Percentiles rank a stretch among this genome's conserved stretches.
phyloP scores from a whole-genome alignment of 2,797 vertebrate genomes.

The Phoxinus dragarum region DNA sequence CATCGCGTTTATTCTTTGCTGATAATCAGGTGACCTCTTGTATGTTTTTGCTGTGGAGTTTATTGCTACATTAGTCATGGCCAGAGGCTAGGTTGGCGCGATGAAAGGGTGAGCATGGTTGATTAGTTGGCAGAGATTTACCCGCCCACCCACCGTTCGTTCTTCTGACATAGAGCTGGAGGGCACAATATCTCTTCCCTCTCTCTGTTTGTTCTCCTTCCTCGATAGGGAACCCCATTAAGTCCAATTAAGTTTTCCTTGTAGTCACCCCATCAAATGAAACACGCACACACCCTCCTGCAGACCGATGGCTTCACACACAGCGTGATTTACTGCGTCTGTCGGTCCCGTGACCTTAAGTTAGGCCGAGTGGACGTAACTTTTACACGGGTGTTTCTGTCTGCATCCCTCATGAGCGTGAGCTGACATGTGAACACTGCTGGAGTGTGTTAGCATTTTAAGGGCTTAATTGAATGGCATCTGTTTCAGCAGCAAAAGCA shows the following conservation, averaged over 20 bases:
- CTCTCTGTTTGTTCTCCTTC: conserved; percentile 75
- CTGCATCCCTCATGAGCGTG: neutral
- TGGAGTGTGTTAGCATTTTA: neutral
- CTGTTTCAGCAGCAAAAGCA: conserved; percentile 41
- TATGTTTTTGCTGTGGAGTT: conserved; percentile 30
- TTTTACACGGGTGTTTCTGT: conserved; percentile 30
- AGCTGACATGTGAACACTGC: neutral
- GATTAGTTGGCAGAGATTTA: conserved; percentile 64
- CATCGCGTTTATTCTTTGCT: conserved; percentile 32
- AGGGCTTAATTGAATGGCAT: conserved; percentile 39
- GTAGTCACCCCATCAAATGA: conserved; percentile 67
- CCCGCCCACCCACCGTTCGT: conserved; percentile 45
- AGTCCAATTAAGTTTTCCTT: conserved; percentile 76
- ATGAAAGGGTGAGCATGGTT: conserved; percentile 72
- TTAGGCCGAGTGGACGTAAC: neutral
- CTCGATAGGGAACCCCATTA: conserved; percentile 77
- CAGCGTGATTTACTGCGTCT: conserved; percentile 34
- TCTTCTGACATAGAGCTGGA: conserved; percentile 71
- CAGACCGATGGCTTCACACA: conserved; percentile 16
- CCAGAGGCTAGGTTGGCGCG: conserved; percentile 63
- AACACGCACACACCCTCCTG: conserved; percentile 52
- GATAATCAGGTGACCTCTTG: conserved; percentile 41
- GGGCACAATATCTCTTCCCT: conserved; percentile 67
- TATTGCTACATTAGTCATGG: conserved; percentile 51
- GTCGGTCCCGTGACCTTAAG: conserved; percentile 25